These are phyloP conservation scores for Acrossocheilus fasciatus DNA, from an alignment of 2,797 vertebrate genomes.

Conservation along the genomic window DNA sequence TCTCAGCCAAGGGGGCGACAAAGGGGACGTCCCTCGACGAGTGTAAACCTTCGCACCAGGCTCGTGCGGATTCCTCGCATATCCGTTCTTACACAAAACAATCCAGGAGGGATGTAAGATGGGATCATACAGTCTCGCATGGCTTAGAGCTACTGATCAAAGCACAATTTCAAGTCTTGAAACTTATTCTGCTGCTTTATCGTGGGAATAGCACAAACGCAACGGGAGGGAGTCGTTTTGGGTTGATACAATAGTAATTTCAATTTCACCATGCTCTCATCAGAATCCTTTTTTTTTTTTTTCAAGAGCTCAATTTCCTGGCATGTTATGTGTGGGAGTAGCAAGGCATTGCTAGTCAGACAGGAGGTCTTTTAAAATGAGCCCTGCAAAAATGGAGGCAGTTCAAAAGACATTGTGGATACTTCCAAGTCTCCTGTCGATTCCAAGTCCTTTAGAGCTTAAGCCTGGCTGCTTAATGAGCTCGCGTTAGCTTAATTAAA, in stretches of 20 bases:
- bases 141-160: slow-evolving; percentile 32
- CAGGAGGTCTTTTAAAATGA: slow-evolving; percentile 43
- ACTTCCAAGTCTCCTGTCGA: slow-evolving; percentile 32
- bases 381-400: slow-evolving; percentile 26
- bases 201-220: not conserved
- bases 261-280: slow-evolving; percentile 9
- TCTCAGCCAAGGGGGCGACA: slow-evolving; percentile 31
- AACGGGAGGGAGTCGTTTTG: not conserved
- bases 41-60: not conserved
- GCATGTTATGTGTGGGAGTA: slow-evolving; percentile 33
- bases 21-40: slow-evolving; percentile 31
- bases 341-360: slow-evolving; percentile 11
- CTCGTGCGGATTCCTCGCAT: not conserved
- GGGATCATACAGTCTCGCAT: slow-evolving; percentile 2
- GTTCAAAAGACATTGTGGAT: slow-evolving; percentile 23
- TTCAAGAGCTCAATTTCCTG: slow-evolving; percentile 33
- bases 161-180: slow-evolving; percentile 15
- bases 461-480: slow-evolving; percentile 49
- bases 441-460: slow-evolving; percentile 30
- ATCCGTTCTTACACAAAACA: slow-evolving; percentile 36
- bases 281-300: not conserved
- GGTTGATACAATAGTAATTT: slow-evolving; percentile 32
- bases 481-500: slow-evolving; percentile 58
- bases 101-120: not conserved
- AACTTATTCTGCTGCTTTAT: not conserved